Evolutionary conservation across 2,797 vertebrate genomes (phyloP), one percentile per base, ranked within the genome.

Genomic region (Hippoglossus hippoglossus): DNA sequence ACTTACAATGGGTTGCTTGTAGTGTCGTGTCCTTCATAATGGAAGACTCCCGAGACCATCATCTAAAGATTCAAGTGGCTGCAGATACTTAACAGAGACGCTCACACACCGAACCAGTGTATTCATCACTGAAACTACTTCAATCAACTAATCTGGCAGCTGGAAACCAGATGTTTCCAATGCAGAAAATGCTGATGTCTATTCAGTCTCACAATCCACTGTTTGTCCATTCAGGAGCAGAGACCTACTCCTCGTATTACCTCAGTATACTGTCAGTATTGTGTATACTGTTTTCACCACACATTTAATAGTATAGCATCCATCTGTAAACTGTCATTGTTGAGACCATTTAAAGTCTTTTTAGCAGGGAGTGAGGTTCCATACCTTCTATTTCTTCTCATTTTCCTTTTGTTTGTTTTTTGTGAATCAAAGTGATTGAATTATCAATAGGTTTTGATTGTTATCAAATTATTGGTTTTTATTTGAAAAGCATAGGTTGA

Each of bases 401-500:
- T 73, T 83, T 78, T 72, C 21, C 74, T 39, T 34, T 2, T 34
- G 28, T 31, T 31, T 31, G 28, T 86, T 79, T 83, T 89, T 89
- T 90, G 80, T 91, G 89, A 71, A 84, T 89, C 75, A 86, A 88
- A 90, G 81, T 57, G 62, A 85, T 80, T 86, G 67, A 86, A 75
- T 71, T 88, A 82, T 84, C 69, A 79, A 83, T 82, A 88, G 79
- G 82, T 90, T 90, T 90, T 79, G 71, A 89, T 88, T 93, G 89
- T 92, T 92, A 83, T 88, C 60, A 77, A 86, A 89, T 80, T 82
- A 80, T 71, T 86, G 61, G 52, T 89, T 90, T 90, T 86, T 87
- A 80, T 88, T 92, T 88, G n/a, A 86, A 81, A 88, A 81, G 83
- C 82, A 89, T 84, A 90, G 79, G 82, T 88, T 89, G 87, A 90